Evolutionary conservation across 2,888 invertebrate species (phyloP).

Genomic region (Drosophila silvestris): DNA sequence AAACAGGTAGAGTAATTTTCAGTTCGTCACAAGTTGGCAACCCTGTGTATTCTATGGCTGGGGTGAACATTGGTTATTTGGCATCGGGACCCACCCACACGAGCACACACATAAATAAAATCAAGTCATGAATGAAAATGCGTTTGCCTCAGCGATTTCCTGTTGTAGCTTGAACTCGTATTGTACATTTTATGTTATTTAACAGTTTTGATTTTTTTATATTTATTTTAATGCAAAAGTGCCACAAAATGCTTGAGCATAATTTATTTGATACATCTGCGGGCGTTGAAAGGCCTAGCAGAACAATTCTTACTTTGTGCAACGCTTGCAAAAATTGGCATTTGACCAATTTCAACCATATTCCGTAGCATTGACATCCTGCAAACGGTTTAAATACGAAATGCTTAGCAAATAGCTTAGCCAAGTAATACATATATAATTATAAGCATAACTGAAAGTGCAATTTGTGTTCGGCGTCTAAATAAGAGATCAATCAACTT

Average conservation of each 20-base stretch:
- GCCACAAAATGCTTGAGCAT: constrained; percentile 58
- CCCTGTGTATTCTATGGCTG: not conserved
- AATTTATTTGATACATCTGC: constrained; percentile 57
- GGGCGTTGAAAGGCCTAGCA: constrained; percentile 59
- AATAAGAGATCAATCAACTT: constrained; percentile 4
- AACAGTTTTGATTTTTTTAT: constrained; percentile 10
- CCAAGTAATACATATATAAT: constrained; percentile 37
- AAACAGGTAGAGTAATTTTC: not conserved
- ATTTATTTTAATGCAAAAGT: constrained; percentile 9
- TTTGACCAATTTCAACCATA: constrained; percentile 20
- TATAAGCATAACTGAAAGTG: constrained; percentile 46
- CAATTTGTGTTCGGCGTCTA: constrained; percentile 23
- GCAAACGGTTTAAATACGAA: not conserved
- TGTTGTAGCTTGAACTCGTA: constrained; percentile 49
- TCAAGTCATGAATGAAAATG: constrained; percentile 79
- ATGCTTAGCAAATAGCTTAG: constrained; percentile 17
- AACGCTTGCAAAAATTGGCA: constrained; percentile 28
- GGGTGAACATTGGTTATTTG: not conserved
- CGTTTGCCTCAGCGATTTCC: constrained; percentile 75
- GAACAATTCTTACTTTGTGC: constrained; percentile 40
- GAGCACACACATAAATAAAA: constrained; percentile 67
- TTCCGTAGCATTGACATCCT: constrained; percentile 6
- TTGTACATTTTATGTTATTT: constrained; percentile 17
- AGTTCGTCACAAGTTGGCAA: not conserved
- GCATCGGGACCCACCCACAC: constrained; percentile 5